Evolutionary conservation across 2,113 vertebrate species (phyloP), one percentile per base, ranked within the genome.

Genomic region (Bos javanicus): DNA sequence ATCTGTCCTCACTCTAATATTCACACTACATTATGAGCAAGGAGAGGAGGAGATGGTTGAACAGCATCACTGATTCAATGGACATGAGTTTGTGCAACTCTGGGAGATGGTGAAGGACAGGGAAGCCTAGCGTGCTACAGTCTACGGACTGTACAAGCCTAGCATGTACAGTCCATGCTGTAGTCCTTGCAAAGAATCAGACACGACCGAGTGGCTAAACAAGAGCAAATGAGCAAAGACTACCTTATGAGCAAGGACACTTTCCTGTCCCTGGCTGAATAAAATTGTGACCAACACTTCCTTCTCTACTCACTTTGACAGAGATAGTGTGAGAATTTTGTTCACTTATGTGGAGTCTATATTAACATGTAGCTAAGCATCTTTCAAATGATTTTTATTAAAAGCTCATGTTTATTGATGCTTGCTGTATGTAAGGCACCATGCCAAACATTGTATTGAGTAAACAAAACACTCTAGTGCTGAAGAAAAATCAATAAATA

Each of bases 221-320:
- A 60, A 60, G 12, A 26, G 0, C 9, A 60, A 60, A 14, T 60
- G 26, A 60, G 5, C 59, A 60, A 30, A 60, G 59, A 2, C 26
- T 28, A 6, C 26, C 12, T 60, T 6, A 59, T 0, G 2, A 60
- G 5, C 5, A 60, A 60, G 59, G 59, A 60, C 26, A 14, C 17
- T 23, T 39, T 39, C 1, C 36, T 74, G 67, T 74, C n/a, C 36
- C 5, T 23, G 17, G n/a, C 10, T 39, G 19, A 39, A 12, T 74
- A 39, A 39, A 12, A 74, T 43, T 74, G 17, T 39, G 36, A 13
- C 11, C 36, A 74, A 39, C 36, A 43, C 10, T 39, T 39, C 21
- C 9, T 74, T 43, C 16, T 74, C 39, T 74, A 12, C 19, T 74
- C 36, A 23, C n/a, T 74, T 74, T 3, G 21, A 23, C 36, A 39